Conservation (phyloP, 2,113 vertebrate species). For the Sakesphorus luctuosus region DNA sequence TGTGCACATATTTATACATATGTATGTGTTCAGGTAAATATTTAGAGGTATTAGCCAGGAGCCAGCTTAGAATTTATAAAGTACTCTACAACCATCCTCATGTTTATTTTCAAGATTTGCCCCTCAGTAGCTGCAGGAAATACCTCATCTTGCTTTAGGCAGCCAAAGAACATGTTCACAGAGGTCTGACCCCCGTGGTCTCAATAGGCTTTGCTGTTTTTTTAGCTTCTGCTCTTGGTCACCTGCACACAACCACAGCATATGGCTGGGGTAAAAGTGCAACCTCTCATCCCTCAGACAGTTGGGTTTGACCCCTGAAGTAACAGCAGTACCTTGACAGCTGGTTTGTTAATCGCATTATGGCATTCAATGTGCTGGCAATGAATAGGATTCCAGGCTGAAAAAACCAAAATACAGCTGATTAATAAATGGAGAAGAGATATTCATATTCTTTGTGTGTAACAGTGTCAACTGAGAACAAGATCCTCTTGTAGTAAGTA, state of each 20-base stretch:
- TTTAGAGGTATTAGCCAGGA: background rate
- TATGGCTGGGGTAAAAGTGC: background rate
- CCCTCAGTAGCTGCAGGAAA: background rate
- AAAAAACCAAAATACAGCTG: slow-evolving; percentile 63
- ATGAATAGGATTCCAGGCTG: slow-evolving; percentile 99
- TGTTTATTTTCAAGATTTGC: background rate
- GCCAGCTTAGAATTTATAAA: background rate
- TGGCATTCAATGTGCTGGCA: slow-evolving; percentile 99
- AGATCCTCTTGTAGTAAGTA: background rate
- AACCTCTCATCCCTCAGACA: background rate
- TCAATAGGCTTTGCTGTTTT: background rate
- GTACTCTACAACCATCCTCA: background rate
- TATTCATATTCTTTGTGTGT: background rate
- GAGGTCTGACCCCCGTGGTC: background rate
- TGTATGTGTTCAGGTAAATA: background rate
- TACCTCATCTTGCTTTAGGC: background rate
- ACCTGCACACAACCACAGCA: background rate
- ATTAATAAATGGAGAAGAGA: slow-evolving; percentile 37
- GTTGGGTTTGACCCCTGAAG: background rate
- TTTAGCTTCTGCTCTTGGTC: background rate
- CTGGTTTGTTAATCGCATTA: slow-evolving; percentile 98
- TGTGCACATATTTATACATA: background rate
- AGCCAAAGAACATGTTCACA: background rate
- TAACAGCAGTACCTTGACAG: slow-evolving; percentile 92
- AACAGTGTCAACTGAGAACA: background rate